A percentile compares a stretch with the other conserved stretches of the same genome.
phyloP scores from a whole-genome alignment of 37 sponge, comb jelly and placozoan genomes.

The Ephydatia muelleri region DNA sequence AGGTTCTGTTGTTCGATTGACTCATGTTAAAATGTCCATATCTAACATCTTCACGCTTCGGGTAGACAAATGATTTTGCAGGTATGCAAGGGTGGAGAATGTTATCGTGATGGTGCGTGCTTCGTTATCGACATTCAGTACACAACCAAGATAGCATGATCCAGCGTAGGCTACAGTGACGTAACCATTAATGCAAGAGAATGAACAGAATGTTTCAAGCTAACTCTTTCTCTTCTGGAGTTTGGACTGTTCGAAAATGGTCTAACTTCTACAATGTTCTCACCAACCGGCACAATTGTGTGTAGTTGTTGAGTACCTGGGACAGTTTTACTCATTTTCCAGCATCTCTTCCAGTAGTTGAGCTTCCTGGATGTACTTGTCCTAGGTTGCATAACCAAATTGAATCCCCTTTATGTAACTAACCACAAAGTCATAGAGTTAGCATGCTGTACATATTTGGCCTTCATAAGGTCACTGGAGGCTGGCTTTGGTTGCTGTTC shows the following conservation, averaged over 20 bases:
- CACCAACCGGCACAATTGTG: not conserved
- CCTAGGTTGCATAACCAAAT: not conserved
- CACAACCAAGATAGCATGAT: not conserved
- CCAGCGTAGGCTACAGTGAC: not conserved
- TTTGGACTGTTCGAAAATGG: not conserved
- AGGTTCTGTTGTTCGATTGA: not conserved
- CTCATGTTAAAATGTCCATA: not conserved
- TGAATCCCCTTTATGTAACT: not conserved
- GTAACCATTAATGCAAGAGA: slow-evolving; percentile 1
- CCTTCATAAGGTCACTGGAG: slow-evolving; percentile 29
- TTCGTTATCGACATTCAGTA: not conserved
- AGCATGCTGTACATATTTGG: slow-evolving; percentile 58
- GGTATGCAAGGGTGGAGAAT: not conserved
- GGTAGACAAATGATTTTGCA: not conserved
- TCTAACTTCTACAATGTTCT: not conserved
- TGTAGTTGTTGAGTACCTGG: not conserved
- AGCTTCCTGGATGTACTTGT: not conserved
- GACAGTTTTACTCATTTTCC: not conserved
- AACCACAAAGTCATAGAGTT: slow-evolving; percentile 40
- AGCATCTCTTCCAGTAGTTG: not conserved
- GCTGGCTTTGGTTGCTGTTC: slow-evolving; percentile 54
- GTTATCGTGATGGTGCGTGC: not conserved
- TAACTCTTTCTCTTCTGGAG: not conserved
- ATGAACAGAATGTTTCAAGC: slow-evolving; percentile 1
- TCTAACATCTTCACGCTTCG: not conserved